These are phyloP conservation scores for Enteromius viviparus DNA, from an alignment of 2,797 vertebrate genomes.

Conservation along the genomic window DNA sequence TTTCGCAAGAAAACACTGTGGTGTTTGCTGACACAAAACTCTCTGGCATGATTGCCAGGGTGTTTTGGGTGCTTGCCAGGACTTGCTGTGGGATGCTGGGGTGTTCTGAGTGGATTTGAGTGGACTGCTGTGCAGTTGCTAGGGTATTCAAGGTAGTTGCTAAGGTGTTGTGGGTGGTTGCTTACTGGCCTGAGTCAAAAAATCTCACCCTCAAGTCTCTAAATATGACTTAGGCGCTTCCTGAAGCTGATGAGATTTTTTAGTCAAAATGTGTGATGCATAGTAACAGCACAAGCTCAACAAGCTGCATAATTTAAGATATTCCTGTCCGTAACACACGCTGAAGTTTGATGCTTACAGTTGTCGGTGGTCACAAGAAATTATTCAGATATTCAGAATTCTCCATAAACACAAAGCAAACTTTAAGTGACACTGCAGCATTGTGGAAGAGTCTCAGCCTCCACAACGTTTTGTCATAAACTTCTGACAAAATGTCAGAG, in stretches of 20 bases:
- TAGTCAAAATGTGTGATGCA: not conserved
- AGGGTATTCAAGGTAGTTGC: not conserved
- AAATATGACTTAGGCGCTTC: not conserved
- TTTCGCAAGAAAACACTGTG: not conserved
- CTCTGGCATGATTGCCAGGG: not conserved
- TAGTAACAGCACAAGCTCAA: not conserved
- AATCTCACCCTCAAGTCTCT: not conserved
- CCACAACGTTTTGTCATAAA: slow-evolving; percentile 41
- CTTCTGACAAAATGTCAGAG: slow-evolving; percentile 29
- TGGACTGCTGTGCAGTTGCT: slow-evolving; percentile 10
- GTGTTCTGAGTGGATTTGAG: slow-evolving; percentile 8
- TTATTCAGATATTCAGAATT: not conserved
- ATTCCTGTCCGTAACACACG: not conserved
- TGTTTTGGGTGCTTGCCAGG: slow-evolving; percentile 17
- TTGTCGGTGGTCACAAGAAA: not conserved
- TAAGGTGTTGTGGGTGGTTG: not conserved
- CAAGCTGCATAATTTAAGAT: not conserved
- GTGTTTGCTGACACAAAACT: not conserved
- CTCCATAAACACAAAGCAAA: not conserved
- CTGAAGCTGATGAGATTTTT: not conserved
- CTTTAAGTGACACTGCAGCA: slow-evolving; percentile 15
- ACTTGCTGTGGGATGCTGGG: not conserved
- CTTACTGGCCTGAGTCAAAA: slow-evolving; percentile 5
- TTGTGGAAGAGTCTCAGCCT: slow-evolving; percentile 5
- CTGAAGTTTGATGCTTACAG: not conserved